phyloP scores from a whole-genome alignment of 2,113 vertebrate genomes.

The Trinectes maculatus region DNA sequence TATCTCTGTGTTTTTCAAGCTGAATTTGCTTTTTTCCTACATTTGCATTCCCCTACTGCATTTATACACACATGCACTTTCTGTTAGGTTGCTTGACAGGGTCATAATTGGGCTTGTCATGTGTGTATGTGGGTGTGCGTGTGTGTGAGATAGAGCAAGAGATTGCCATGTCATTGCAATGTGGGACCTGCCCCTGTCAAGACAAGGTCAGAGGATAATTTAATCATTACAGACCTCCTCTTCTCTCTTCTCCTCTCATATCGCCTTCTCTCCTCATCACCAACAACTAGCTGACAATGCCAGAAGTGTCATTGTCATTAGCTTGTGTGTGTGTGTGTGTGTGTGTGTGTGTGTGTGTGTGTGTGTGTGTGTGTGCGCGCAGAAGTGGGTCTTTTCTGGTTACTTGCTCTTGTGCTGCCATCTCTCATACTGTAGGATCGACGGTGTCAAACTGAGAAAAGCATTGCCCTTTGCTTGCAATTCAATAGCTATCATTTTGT shows the following conservation, averaged over 20 bases:
- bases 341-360: constrained; percentile 4
- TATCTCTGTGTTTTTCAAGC: constrained; percentile 1
- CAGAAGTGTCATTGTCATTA: constrained; percentile 70
- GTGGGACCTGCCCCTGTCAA: constrained; percentile 76
- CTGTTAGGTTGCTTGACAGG: constrained; percentile 69
- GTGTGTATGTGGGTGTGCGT: constrained; percentile 20
- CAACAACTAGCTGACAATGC: constrained; percentile 64
- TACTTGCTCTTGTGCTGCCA: constrained; percentile 50
- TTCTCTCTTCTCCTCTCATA: constrained; percentile 48
- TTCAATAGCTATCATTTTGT: not conserved
- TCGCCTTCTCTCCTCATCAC: constrained; percentile 40
- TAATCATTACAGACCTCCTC: constrained; percentile 82
- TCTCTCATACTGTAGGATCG: constrained; percentile 47
- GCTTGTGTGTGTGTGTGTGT: constrained; percentile 17
- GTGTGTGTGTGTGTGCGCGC: constrained; percentile 17
- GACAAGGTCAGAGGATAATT: constrained; percentile 84
- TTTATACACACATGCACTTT: constrained; percentile 21
- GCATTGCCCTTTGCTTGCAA: not conserved
- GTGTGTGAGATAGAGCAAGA: not conserved
- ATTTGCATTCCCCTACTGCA: constrained; percentile 33
- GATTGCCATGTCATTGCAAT: constrained; percentile 61
- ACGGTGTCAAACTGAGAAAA: constrained; percentile 45
- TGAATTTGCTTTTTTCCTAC: constrained; percentile 10
- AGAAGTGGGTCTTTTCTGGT: constrained; percentile 60
- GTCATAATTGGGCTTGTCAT: constrained; percentile 82